A percentile compares a stretch with the other conserved stretches of the same genome.
These are phyloP conservation scores for Pelmatolapia mariae DNA, from an alignment of 2,113 vertebrate species.

Conservation along the genomic window DNA sequence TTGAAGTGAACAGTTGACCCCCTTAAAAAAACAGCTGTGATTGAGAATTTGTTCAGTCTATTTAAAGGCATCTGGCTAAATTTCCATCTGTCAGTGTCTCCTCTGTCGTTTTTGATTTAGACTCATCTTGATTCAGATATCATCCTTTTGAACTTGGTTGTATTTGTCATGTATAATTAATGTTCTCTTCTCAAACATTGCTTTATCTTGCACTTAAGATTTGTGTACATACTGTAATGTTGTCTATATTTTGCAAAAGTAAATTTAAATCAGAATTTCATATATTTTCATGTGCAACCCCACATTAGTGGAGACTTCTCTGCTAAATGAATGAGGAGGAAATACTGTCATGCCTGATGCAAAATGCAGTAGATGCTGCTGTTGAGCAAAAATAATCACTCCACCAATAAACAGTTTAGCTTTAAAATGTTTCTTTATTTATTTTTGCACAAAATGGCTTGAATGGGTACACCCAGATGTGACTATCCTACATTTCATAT, in stretches of 20 bases:
- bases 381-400: slow-evolving; percentile 40
- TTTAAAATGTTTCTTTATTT: neutral
- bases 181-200: neutral
- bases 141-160: neutral
- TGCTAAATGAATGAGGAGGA: slow-evolving; percentile 31
- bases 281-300: slow-evolving; percentile 43
- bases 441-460: neutral
- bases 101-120: slow-evolving; percentile 13
- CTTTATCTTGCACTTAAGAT: neutral
- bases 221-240: slow-evolving; percentile 37
- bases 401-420: slow-evolving; percentile 62
- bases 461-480: neutral
- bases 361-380: slow-evolving; percentile 32
- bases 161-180: neutral
- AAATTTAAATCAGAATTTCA: neutral
- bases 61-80: slow-evolving; percentile 28
- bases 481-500: neutral
- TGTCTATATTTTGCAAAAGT: slow-evolving; percentile 33
- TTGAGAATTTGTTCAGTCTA: slow-evolving; percentile 40
- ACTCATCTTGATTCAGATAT: neutral
- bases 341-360: slow-evolving; percentile 48
- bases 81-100: slow-evolving; percentile 42
- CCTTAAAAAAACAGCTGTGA: neutral
- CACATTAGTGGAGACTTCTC: neutral
- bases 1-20: slow-evolving; percentile 78